These are phyloP conservation scores for Andrena bicolor DNA, from an alignment of 2,888 invertebrate genomes.

Conservation along the genomic window DNA sequence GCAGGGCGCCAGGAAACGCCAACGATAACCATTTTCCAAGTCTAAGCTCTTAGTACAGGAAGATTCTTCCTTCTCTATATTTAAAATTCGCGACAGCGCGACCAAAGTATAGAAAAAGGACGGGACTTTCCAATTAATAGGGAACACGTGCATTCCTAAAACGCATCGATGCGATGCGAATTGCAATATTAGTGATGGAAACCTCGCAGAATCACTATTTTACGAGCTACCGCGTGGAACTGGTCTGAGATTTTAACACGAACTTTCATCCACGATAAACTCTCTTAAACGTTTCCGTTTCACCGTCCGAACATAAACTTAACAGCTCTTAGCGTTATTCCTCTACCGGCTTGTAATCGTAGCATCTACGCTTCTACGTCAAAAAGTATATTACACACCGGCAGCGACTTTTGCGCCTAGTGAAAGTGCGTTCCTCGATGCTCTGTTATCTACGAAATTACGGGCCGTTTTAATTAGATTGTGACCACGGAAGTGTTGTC, in stretches of 20 bases:
- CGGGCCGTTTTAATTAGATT: slow-evolving; percentile 10
- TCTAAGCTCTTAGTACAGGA: not conserved
- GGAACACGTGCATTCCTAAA: slow-evolving; percentile 7
- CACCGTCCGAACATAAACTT: slow-evolving; percentile 19
- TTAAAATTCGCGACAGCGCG: slow-evolving; percentile 20
- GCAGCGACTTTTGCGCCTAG: slow-evolving; percentile 1
- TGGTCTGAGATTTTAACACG: slow-evolving; percentile 7
- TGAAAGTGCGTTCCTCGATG: slow-evolving; percentile 12
- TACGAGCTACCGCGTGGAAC: not conserved
- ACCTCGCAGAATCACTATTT: not conserved
- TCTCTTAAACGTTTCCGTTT: slow-evolving; percentile 24
- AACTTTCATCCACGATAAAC: slow-evolving; percentile 21
- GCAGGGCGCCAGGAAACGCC: not conserved
- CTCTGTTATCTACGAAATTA: not conserved
- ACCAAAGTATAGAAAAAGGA: not conserved
- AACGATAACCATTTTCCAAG: not conserved
- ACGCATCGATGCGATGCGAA: slow-evolving; percentile 29
- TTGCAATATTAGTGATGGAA: slow-evolving; percentile 15
- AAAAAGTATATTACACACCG: not conserved
- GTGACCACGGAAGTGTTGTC: slow-evolving; percentile 3
- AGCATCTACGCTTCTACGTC: not conserved
- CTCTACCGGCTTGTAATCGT: slow-evolving; percentile 6
- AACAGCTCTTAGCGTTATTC: slow-evolving; percentile 24
- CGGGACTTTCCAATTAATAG: slow-evolving; percentile 38
- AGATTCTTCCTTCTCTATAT: slow-evolving; percentile 41